Conservation (phyloP, 2,113 vertebrate species). For the Crocuta crocuta region DNA sequence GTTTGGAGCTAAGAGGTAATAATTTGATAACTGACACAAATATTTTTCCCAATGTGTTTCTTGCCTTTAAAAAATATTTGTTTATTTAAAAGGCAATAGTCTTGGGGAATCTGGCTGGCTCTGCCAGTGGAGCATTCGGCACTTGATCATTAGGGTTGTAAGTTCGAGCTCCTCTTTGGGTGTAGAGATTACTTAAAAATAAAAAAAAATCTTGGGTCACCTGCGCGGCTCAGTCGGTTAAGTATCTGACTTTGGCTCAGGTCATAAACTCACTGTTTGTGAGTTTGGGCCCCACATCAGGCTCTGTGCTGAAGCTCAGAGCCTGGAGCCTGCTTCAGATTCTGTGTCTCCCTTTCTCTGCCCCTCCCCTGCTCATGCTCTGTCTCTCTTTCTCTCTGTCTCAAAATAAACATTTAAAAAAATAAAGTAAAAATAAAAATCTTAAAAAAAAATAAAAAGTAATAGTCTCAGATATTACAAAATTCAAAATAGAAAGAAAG, state of each 20-base stretch:
- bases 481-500: not conserved
- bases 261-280: no score
- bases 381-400: no score
- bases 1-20: not conserved
- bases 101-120: not conserved
- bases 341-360: no score
- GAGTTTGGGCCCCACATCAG: no score
- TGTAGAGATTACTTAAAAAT: not conserved
- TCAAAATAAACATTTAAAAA: no score
- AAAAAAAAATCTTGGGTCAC: no score
- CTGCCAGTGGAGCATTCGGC: not conserved
- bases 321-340: no score
- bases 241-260: no score
- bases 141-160: not conserved
- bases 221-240: no score
- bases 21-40: not conserved
- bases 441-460: not conserved
- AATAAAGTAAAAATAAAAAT: not conserved
- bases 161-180: not conserved
- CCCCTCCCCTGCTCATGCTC: no score
- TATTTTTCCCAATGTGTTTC: not conserved
- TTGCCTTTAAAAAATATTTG: not conserved
- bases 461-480: not conserved
- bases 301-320: no score
- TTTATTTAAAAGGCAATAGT: not conserved